Evolutionary conservation across 1,140 invertebrate species (phyloP).

Genomic region (Drosophila lini): DNA sequence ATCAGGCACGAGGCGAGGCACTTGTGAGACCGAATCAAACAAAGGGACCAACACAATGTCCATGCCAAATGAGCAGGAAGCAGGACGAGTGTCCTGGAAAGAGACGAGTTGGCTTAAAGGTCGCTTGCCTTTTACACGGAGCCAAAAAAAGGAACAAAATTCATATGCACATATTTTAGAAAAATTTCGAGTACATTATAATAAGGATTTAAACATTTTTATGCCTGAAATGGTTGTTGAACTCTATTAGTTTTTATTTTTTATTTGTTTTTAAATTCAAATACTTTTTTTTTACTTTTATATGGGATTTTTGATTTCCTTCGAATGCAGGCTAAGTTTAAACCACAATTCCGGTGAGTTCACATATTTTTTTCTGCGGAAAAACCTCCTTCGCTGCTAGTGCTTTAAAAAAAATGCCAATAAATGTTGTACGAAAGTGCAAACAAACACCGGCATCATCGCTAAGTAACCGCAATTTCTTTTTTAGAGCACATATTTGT

Average conservation of each 20-base stretch:
- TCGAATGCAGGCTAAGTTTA: background rate
- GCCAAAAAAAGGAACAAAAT: background rate
- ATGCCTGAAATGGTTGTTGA: too few species aligned
- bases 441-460: constrained; percentile 21
- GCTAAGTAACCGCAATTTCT: constrained; percentile 8
- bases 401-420: constrained; percentile 31
- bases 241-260: too few species aligned
- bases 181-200: too few species aligned
- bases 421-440: constrained; percentile 26
- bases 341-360: background rate
- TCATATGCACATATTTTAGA: too few species aligned
- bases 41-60: constrained; percentile 50
- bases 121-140: background rate
- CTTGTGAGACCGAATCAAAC: constrained; percentile 51
- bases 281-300: background rate
- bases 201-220: too few species aligned
- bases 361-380: background rate
- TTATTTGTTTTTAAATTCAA: too few species aligned
- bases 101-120: constrained; percentile 9
- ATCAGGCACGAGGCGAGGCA: constrained; percentile 51
- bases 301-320: background rate
- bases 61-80: constrained; percentile 61
- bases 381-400: background rate
- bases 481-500: constrained; percentile 39
- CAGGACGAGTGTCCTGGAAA: constrained; percentile 5